Percentiles rank a stretch among this genome's conserved stretches.
Conservation (phyloP, 2,888 invertebrate species). For the Salpingus planirostris region DNA sequence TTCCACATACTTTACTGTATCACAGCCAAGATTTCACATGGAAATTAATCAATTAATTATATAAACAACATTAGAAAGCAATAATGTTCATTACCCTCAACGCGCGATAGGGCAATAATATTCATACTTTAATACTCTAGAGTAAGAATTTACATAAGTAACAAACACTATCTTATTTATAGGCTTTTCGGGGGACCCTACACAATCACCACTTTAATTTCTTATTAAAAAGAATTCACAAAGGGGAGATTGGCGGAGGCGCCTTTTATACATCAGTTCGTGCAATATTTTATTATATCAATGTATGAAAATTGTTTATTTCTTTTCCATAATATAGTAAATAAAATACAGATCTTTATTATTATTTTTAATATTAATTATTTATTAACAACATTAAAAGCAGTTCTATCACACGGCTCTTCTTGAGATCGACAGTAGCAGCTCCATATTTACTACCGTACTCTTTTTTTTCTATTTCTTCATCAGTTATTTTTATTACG, state of each 20-base stretch:
- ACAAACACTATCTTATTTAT: slow-evolving; percentile 31
- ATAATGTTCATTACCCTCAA: slow-evolving; percentile 22
- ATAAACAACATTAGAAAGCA: slow-evolving; percentile 32
- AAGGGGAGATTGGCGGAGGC: not conserved
- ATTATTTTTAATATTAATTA: too few relatives aligned
- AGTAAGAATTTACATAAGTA: slow-evolving; percentile 29
- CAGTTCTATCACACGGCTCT: slow-evolving; percentile 41
- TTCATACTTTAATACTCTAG: slow-evolving; percentile 23
- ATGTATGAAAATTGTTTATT: slow-evolving; percentile 11
- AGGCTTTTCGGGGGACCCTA: too few relatives aligned
- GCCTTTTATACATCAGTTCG: slow-evolving; percentile 34
- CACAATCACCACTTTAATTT: too few relatives aligned
- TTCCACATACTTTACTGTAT: slow-evolving; percentile 42
- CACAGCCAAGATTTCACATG: slow-evolving; percentile 45
- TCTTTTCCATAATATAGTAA: slow-evolving; percentile 20
- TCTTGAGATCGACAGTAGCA: slow-evolving; percentile 38
- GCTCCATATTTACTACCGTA: slow-evolving; percentile 18
- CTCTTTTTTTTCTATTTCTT: slow-evolving; percentile 18
- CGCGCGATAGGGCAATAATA: slow-evolving; percentile 15
- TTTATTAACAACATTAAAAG: slow-evolving; percentile 41
- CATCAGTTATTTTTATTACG: slow-evolving; percentile 22
- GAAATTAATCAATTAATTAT: slow-evolving; percentile 35
- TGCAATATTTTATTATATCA: slow-evolving; percentile 28
- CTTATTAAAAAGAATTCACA: slow-evolving; percentile 3
- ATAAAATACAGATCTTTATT: slow-evolving; percentile 41